Evolutionary conservation across 1,140 invertebrate species (phyloP), one percentile per base, ranked within the genome.

Genomic region (Nephotettix cincticeps): DNA sequence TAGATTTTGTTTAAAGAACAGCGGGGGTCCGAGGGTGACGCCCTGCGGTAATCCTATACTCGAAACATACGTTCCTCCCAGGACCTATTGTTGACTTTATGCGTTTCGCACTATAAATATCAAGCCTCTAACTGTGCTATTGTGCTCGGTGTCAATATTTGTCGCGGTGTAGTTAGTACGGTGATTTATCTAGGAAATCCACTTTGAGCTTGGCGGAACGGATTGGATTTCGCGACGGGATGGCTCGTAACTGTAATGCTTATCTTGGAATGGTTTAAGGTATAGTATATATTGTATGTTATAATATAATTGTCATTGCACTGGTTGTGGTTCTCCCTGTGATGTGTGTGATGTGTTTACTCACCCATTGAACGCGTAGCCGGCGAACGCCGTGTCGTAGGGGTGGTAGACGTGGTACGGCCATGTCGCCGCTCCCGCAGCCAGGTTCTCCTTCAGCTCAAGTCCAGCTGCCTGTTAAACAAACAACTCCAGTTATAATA

Each of bases 331-430:
- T n/a, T n/a, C n/a, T n/a, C n/a, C n/a, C n/a, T n/a, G n/a, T n/a
- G n/a, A n/a, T n/a, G n/a, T n/a, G n/a, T n/a, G n/a, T n/a, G n/a
- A n/a, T n/a, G n/a, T n/a, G n/a, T n/a, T n/a, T n/a, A 89, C 93
- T 94, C 84, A 95, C 93, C 93, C 93, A 82, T 94, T 95, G 84
- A 95, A 95, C 71, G 93, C 92, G 84, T 96, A 96, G 75, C 91
- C 92, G 54, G 91, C 92, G 75, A 95, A 93, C 28, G 92, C 91
- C 54, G 92, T 89, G 76, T 96, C 93, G 81, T 95, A 95, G 40
- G 93, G 93, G 83, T 94, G 93, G 81, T 96, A 95, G 74, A 94
- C 91, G 32, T 93, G 91, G 81, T 94, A 94, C 66, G 92, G 91
- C 92, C 91, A 95, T 58, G 87, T 89, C 21, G 89, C 88, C 30